phyloP scores from a whole-genome alignment of 2,113 vertebrate genomes.

The Sinocyclocheilus rhinocerous region DNA sequence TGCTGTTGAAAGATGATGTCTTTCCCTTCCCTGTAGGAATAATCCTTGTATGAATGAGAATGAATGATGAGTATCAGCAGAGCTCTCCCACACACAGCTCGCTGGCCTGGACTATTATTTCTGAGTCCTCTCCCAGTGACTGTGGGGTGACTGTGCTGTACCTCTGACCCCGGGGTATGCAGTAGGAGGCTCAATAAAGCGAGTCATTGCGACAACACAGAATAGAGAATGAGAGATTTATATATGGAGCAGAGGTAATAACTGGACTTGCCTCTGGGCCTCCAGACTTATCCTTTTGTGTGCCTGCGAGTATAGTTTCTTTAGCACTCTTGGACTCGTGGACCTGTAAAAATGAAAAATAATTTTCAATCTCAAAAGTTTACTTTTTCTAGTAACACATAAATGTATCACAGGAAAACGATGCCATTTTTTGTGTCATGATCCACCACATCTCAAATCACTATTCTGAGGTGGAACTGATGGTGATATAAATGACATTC shows the following conservation, averaged over 20 bases:
- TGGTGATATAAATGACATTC: not conserved
- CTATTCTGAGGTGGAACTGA: not conserved
- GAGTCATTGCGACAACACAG: constrained; percentile 2
- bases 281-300: not conserved
- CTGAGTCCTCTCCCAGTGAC: constrained; percentile 22
- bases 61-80: constrained; percentile 27
- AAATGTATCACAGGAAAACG: not conserved
- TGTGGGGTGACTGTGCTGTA: not conserved
- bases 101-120: constrained; percentile 17
- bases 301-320: not conserved
- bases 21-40: constrained; percentile 4
- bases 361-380: not conserved
- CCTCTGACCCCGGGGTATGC: constrained; percentile 26
- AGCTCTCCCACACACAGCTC: constrained; percentile 16
- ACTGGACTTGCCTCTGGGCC: constrained; percentile 15
- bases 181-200: constrained; percentile 23
- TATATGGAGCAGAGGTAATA: constrained; percentile 13
- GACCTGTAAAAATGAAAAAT: not conserved
- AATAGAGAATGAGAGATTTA: constrained; percentile 32
- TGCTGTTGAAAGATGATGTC: constrained; percentile 13
- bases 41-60: constrained; percentile 24
- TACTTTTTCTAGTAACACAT: not conserved
- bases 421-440: not conserved
- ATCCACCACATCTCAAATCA: not conserved
- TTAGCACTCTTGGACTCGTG: not conserved